These are phyloP conservation scores for Hippolais icterina DNA, from an alignment of 2,113 vertebrate species.

Conservation along the genomic window DNA sequence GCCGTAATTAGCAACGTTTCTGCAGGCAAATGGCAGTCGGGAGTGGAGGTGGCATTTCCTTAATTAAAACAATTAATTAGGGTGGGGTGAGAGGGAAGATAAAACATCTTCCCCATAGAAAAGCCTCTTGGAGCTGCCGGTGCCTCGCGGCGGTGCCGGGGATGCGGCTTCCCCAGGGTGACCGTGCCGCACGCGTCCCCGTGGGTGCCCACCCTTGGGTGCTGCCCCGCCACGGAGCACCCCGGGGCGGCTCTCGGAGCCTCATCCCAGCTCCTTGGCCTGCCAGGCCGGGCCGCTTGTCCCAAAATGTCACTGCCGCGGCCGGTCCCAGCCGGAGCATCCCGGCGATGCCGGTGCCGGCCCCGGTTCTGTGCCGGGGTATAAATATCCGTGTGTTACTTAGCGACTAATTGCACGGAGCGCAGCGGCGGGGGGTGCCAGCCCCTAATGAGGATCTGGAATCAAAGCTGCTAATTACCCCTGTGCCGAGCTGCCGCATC, in stretches of 20 bases:
- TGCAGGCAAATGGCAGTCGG: constrained; percentile 57
- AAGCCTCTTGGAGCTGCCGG: not conserved
- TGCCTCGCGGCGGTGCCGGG: rapidly evolving
- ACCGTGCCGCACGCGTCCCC: rapidly evolving
- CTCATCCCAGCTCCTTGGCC: not conserved
- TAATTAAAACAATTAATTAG: constrained; percentile 73
- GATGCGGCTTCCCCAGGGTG: not conserved
- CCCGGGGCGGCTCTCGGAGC: not conserved
- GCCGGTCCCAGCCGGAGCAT: not conserved
- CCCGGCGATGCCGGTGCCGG: not conserved
- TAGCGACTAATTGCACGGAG: constrained; percentile 65
- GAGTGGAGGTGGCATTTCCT: constrained; percentile 57
- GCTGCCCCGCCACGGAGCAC: not conserved
- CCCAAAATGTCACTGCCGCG: rapidly evolving
- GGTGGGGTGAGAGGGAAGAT: constrained; percentile 26
- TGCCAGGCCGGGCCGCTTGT: rapidly evolving
- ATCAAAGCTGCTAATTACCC: constrained; percentile 57
- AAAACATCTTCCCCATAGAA: not conserved
- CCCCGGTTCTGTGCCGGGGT: not conserved
- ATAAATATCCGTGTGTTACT: constrained; percentile 61
- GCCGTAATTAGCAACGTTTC: constrained; percentile 54
- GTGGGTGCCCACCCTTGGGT: not conserved
- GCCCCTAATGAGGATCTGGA: constrained; percentile 52
- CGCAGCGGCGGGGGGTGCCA: not conserved
- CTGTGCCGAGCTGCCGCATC: not conserved